Evolutionary conservation across 2,113 vertebrate genomes (phyloP).

Genomic region (Sinocyclocheilus rhinocerous): DNA sequence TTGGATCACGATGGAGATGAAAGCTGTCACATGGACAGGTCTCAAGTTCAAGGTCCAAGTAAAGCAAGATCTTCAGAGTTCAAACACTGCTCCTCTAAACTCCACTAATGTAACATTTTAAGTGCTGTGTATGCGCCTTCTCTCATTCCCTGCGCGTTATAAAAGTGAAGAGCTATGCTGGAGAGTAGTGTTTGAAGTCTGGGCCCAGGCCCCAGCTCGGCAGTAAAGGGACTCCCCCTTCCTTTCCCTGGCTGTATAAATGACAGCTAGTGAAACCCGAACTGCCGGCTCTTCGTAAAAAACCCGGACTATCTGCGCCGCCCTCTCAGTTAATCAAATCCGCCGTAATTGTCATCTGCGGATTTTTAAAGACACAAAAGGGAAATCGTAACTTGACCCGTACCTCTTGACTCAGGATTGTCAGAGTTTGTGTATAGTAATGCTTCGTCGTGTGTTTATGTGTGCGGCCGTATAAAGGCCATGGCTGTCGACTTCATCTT

Average conservation of each 20-base stretch:
- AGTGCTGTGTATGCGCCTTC: constrained; percentile 18
- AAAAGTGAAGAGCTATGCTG: constrained; percentile 36
- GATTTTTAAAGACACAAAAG: constrained; percentile 68
- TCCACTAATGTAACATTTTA: constrained; percentile 1
- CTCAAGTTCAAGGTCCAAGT: background rate
- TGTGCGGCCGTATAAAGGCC: constrained; percentile 60
- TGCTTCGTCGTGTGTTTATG: constrained; percentile 66
- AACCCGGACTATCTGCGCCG: constrained; percentile 60
- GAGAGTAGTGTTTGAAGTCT: constrained; percentile 77
- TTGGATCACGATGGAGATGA: background rate
- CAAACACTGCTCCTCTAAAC: background rate
- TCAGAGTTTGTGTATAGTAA: constrained; percentile 70
- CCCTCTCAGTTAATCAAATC: constrained; percentile 75
- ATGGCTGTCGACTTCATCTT: constrained; percentile 58
- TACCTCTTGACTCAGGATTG: constrained; percentile 52
- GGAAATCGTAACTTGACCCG: constrained; percentile 61
- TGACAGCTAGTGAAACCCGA: constrained; percentile 81
- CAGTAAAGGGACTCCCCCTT: constrained; percentile 74
- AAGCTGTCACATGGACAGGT: background rate
- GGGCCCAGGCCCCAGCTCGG: constrained; percentile 59
- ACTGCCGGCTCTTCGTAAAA: constrained; percentile 62
- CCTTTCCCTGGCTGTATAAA: constrained; percentile 71
- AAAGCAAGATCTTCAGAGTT: background rate
- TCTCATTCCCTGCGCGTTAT: constrained; percentile 29
- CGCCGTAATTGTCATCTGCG: constrained; percentile 71